These are phyloP conservation scores for Thryonomys swinderianus DNA, from an alignment of 2,113 vertebrate genomes.

Conservation along the genomic window DNA sequence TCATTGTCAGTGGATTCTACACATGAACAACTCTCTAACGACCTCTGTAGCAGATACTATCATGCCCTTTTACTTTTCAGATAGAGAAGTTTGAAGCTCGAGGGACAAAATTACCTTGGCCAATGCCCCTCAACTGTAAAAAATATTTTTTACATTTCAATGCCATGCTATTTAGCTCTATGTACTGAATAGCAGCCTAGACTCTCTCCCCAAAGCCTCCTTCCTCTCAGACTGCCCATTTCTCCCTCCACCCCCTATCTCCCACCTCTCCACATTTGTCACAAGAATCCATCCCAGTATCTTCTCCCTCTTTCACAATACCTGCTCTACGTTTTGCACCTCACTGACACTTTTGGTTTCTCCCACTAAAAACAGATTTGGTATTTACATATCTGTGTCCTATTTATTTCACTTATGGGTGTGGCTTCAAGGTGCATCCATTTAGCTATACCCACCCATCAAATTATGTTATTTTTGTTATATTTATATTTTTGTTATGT, in stretches of 20 bases:
- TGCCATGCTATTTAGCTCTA: not conserved
- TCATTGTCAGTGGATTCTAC: not conserved
- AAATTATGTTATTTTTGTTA: no score
- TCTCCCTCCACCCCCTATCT: rapidly evolving
- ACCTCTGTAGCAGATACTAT: not conserved
- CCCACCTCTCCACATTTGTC: not conserved
- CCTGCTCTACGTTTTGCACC: no score
- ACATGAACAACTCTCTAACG: not conserved
- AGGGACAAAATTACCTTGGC: not conserved
- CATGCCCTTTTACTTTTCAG: not conserved
- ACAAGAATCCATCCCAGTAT: not conserved
- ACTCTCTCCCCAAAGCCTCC: not conserved
- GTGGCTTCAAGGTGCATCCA: no score
- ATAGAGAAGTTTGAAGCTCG: not conserved
- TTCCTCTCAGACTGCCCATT: not conserved
- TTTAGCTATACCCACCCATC: not conserved
- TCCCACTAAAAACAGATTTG: no score
- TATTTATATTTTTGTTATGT: not conserved
- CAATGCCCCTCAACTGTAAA: not conserved
- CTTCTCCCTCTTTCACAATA: not conserved
- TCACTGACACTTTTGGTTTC: no score
- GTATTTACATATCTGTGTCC: no score
- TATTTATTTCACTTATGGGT: no score
- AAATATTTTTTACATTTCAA: constrained; percentile 16
- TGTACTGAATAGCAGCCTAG: no score